Conservation (phyloP, 1,140 invertebrate genomes). For the Aphis craccivora region DNA sequence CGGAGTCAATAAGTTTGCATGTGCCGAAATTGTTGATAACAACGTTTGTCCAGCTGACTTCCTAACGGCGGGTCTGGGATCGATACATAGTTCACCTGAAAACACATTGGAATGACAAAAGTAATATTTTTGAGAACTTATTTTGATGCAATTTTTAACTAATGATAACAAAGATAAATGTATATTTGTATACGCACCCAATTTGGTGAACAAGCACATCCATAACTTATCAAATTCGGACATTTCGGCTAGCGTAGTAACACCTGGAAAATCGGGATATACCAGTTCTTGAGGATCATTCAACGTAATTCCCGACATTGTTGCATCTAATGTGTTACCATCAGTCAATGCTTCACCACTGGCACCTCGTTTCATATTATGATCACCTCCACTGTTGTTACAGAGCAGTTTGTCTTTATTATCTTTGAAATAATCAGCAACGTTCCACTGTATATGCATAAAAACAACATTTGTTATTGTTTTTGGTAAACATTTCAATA, state of each 20-base stretch:
- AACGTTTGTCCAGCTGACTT: slow-evolving; percentile 99
- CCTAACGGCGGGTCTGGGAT: slow-evolving; percentile 91
- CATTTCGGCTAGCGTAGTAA: slow-evolving; percentile 72
- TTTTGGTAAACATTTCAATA: neutral
- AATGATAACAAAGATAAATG: no score
- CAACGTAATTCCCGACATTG: slow-evolving; percentile 67
- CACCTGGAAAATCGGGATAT: slow-evolving; percentile 83
- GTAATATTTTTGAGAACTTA: neutral
- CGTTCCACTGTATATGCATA: slow-evolving; percentile 84
- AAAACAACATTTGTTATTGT: slow-evolving; percentile 54
- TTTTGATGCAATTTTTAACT: neutral
- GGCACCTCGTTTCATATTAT: neutral
- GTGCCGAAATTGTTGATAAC: slow-evolving; percentile 96
- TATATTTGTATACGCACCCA: slow-evolving; percentile 69
- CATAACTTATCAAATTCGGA: slow-evolving; percentile 91
- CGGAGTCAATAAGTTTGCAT: slow-evolving; percentile 86
- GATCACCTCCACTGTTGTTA: neutral
- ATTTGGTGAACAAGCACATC: slow-evolving; percentile 92
- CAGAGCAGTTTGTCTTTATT: slow-evolving; percentile 87
- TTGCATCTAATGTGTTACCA: neutral
- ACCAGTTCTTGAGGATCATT: slow-evolving; percentile 71
- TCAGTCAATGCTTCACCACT: no score
- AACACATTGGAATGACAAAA: neutral
- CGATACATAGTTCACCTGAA: slow-evolving; percentile 89
- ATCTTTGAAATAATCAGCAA: slow-evolving; percentile 95